A percentile compares a stretch with the other conserved stretches of the same genome.
Conservation (phyloP, 2,797 vertebrate genomes). For the Hippoglossus hippoglossus region DNA sequence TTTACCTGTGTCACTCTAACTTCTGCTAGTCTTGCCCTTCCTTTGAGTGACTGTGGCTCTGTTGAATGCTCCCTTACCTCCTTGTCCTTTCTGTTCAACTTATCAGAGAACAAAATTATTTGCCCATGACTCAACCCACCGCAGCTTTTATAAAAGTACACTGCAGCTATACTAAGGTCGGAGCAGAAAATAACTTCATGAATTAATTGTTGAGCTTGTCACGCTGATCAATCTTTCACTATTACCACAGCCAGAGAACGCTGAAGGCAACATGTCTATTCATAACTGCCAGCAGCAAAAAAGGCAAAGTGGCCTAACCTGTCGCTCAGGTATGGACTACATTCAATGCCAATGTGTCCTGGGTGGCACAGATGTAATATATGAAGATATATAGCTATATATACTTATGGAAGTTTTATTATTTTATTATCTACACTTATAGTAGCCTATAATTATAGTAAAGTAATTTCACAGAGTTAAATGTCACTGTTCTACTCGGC, state of each 20-base stretch:
- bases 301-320: no score
- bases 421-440: neutral
- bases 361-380: neutral
- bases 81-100: constrained; percentile 54
- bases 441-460: neutral
- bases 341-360: constrained; percentile 19
- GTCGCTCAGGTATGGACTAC: neutral
- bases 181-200: constrained; percentile 75
- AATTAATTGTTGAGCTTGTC: constrained; percentile 74
- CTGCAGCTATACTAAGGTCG: constrained; percentile 63
- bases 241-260: constrained; percentile 42
- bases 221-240: constrained; percentile 68
- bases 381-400: neutral
- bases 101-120: constrained; percentile 58
- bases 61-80: constrained; percentile 57
- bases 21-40: constrained; percentile 30
- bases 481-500: no score
- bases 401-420: neutral
- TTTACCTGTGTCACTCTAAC: constrained; percentile 5
- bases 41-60: constrained; percentile 27
- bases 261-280: constrained; percentile 38
- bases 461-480: no score
- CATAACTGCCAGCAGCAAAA: constrained; percentile 41
- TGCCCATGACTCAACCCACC: constrained; percentile 45
- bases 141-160: constrained; percentile 54